Percentiles rank a stretch among this genome's conserved stretches.
phyloP scores from a whole-genome alignment of 2,113 vertebrate species.

The Phrynosoma blainvillii region DNA sequence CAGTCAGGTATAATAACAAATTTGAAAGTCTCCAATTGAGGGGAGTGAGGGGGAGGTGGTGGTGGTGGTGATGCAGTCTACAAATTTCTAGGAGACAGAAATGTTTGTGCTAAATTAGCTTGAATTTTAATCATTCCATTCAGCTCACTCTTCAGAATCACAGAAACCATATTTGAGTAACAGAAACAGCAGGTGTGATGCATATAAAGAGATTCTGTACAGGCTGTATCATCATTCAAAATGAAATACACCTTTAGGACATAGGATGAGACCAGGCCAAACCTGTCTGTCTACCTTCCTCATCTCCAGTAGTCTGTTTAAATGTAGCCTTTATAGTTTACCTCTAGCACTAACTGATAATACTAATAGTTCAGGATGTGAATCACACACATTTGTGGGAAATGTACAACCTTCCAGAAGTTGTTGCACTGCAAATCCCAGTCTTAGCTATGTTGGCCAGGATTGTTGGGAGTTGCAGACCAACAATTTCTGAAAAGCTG shows the following conservation, averaged over 20 bases:
- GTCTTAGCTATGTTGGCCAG: no score
- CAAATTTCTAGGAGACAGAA: not conserved
- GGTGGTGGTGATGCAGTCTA: no score
- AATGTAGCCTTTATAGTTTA: no score
- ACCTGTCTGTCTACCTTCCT: no score
- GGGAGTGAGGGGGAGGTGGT: not conserved
- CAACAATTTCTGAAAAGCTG: no score
- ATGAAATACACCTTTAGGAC: not conserved
- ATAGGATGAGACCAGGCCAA: not conserved
- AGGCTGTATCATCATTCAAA: not conserved
- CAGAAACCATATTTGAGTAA: not conserved
- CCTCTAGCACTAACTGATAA: no score
- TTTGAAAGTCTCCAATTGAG: not conserved
- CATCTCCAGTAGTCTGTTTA: not conserved
- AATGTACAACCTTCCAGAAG: no score
- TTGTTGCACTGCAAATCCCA: no score
- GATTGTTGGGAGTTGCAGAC: no score
- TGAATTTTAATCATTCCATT: not conserved
- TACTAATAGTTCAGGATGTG: no score
- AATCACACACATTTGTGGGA: no score
- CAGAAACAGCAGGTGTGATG: conserved; percentile 1
- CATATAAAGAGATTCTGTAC: not conserved
- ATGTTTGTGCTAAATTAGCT: conserved; percentile 3
- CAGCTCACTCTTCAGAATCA: not conserved
- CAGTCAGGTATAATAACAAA: conserved; percentile 30